phyloP scores from a whole-genome alignment of 2,888 invertebrate species.

The Carpatolechia fugitivella region DNA sequence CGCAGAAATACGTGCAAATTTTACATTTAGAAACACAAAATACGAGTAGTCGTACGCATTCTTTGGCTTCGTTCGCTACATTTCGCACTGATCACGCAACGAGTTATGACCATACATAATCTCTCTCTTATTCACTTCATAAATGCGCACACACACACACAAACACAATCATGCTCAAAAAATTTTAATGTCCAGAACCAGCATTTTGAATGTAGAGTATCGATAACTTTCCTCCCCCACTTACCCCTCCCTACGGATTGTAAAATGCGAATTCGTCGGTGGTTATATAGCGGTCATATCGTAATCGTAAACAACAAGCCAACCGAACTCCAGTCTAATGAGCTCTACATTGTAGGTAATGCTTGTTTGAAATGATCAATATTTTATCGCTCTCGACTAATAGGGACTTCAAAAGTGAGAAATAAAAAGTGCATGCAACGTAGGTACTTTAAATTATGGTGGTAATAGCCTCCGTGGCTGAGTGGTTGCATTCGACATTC shows the following conservation, averaged over 20 bases:
- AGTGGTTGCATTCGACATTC: too few species aligned
- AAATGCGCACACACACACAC: too few species aligned
- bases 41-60: too few species aligned
- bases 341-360: slow-evolving; percentile 2
- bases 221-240: background rate
- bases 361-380: background rate
- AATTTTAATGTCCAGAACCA: background rate
- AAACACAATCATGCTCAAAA: too few species aligned
- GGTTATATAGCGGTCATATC: slow-evolving; percentile 58
- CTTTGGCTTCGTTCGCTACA: too few species aligned
- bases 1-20: too few species aligned
- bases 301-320: slow-evolving; percentile 55
- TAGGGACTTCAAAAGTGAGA: background rate
- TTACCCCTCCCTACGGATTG: slow-evolving; percentile 34
- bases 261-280: slow-evolving; percentile 53
- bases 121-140: too few species aligned
- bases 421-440: background rate
- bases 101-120: too few species aligned
- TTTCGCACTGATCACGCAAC: too few species aligned
- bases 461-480: too few species aligned
- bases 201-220: background rate
- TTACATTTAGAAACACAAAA: too few species aligned
- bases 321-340: slow-evolving; percentile 25
- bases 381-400: background rate
- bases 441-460: too few species aligned